Percentiles rank a stretch among this genome's conserved stretches.
These are phyloP conservation scores for Syngnathus scovelli DNA, from an alignment of 2,113 vertebrate species.

Conservation along the genomic window DNA sequence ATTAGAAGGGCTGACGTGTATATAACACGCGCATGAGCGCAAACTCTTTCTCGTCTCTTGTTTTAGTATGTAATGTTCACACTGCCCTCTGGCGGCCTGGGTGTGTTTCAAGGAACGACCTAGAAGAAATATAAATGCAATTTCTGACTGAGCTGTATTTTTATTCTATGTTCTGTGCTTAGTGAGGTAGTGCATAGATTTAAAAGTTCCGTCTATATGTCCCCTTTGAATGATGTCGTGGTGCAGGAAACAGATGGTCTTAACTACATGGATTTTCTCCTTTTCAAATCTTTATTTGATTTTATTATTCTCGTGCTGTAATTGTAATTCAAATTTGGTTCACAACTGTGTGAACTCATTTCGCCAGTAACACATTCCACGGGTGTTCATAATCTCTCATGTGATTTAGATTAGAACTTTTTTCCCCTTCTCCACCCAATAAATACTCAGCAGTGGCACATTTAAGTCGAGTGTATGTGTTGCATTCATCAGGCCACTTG, in stretches of 20 bases:
- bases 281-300: not conserved
- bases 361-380: conserved; percentile 37
- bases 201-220: too few relatives aligned
- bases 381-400: conserved; percentile 25
- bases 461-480: not conserved
- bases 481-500: not conserved
- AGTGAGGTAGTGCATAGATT: too few relatives aligned
- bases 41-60: fast-evolving
- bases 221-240: too few relatives aligned
- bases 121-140: too few relatives aligned
- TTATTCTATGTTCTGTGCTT: too few relatives aligned
- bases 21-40: conserved; percentile 56
- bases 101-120: not conserved
- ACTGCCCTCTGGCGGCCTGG: conserved; percentile 31
- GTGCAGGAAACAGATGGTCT: too few relatives aligned
- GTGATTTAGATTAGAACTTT: conserved; percentile 48
- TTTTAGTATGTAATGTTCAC: not conserved
- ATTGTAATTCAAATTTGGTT: not conserved
- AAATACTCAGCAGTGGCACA: not conserved
- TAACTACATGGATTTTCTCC: too few relatives aligned
- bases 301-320: not conserved
- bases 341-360: not conserved
- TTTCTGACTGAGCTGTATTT: too few relatives aligned
- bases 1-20: conserved; percentile 61
- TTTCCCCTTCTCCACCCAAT: conserved; percentile 13